phyloP scores from a whole-genome alignment of 2,797 vertebrate species.

The Dryobates pubescens region DNA sequence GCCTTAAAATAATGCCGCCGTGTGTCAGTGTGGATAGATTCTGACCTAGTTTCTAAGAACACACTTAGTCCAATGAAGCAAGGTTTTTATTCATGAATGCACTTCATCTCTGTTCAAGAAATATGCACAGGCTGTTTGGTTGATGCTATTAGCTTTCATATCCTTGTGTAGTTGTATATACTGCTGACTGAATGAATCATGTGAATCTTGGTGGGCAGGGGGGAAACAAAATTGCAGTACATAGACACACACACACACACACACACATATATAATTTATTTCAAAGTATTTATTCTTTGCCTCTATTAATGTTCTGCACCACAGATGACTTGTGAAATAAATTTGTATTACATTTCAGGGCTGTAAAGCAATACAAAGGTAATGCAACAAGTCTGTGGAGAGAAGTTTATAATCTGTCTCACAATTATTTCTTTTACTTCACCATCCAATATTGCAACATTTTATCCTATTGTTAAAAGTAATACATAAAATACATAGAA shows the following conservation, averaged over 20 bases:
- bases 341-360: background rate
- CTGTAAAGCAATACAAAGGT: background rate
- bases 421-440: background rate
- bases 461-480: background rate
- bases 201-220: background rate
- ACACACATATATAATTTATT: background rate
- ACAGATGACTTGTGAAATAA: background rate
- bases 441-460: background rate
- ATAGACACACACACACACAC: background rate
- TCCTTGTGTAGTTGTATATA: slow-evolving; percentile 18
- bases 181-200: background rate
- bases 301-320: background rate
- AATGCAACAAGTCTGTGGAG: background rate
- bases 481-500: too few relatives aligned
- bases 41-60: slow-evolving; percentile 63
- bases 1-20: slow-evolving; percentile 60
- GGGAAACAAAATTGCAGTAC: background rate
- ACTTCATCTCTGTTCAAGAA: slow-evolving; percentile 57
- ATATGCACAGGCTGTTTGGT: slow-evolving; percentile 21
- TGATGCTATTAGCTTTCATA: slow-evolving; percentile 54
- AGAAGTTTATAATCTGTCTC: background rate
- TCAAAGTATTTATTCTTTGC: background rate
- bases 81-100: slow-evolving; percentile 60
- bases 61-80: slow-evolving; percentile 63
- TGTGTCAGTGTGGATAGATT: slow-evolving; percentile 63